A percentile compares a stretch with the other conserved stretches of the same genome.
Conservation (phyloP, 2,888 invertebrate genomes). For the Oegoconia quadripuncta region DNA sequence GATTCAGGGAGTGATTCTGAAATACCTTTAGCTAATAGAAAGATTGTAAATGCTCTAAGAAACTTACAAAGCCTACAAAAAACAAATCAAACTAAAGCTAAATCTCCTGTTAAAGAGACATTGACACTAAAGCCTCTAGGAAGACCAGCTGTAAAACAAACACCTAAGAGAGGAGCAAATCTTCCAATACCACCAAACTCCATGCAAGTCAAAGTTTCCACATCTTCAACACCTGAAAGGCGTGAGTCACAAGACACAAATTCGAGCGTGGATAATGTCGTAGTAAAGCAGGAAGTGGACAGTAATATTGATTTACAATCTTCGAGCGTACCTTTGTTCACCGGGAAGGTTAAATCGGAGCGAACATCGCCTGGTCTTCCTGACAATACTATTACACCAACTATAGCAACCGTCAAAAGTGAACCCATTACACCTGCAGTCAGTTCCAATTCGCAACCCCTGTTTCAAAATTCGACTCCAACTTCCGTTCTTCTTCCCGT, state of each 20-base stretch:
- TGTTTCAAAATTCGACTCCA: constrained; percentile 23
- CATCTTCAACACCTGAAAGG: constrained; percentile 31
- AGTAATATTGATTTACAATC: constrained; percentile 27
- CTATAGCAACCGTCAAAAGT: constrained; percentile 54
- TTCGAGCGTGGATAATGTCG: constrained; percentile 43
- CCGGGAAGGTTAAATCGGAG: constrained; percentile 60
- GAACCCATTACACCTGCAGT: constrained; percentile 41
- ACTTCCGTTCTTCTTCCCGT: constrained; percentile 43
- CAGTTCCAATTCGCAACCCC: constrained; percentile 21
- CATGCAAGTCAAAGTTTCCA: constrained; percentile 21
- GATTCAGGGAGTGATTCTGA: constrained; percentile 38
- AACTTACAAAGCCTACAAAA: constrained; percentile 34
- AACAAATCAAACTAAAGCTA: constrained; percentile 29
- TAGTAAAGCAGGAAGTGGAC: constrained; percentile 59
- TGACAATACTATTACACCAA: constrained; percentile 36
- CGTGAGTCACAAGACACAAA: constrained; percentile 34
- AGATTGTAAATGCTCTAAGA: constrained; percentile 30
- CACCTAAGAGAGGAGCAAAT: constrained; percentile 59
- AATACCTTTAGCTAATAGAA: constrained; percentile 21
- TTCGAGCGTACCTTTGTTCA: constrained; percentile 47
- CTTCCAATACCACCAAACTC: constrained; percentile 33
- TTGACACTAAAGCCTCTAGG: constrained; percentile 33
- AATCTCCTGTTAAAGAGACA: constrained; percentile 33
- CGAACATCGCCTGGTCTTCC: constrained; percentile 48
- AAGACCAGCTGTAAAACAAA: constrained; percentile 63